Percentiles rank a stretch among this genome's conserved stretches.
phyloP scores from a whole-genome alignment of 92 coral and sea anemone species.

The Bergia sp. region DNA sequence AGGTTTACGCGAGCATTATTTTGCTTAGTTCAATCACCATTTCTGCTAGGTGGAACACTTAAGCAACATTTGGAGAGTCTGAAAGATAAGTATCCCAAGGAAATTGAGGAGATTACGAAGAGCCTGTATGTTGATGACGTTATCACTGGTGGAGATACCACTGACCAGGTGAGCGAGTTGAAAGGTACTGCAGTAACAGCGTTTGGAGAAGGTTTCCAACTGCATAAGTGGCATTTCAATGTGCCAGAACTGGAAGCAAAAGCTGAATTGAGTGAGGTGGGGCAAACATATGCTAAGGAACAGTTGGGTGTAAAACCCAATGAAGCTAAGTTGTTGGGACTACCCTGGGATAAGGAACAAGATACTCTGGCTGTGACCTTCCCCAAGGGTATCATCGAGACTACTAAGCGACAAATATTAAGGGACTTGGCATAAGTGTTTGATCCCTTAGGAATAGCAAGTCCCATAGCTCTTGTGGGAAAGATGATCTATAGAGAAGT shows the following conservation, averaged over 20 bases:
- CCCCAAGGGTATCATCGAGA: too few relatives aligned
- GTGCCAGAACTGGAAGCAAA: neutral
- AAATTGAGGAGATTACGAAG: slow-evolving; percentile 54
- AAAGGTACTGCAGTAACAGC: slow-evolving; percentile 54
- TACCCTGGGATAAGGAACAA: too few relatives aligned
- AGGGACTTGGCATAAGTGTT: neutral
- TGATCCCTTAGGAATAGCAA: too few relatives aligned
- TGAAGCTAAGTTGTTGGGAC: too few relatives aligned
- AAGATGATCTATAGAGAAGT: neutral
- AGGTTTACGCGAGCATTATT: neutral
- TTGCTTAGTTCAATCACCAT: too few relatives aligned
- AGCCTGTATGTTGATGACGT: slow-evolving; percentile 64
- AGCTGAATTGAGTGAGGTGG: too few relatives aligned
- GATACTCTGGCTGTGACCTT: too few relatives aligned
- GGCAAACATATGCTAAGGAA: too few relatives aligned
- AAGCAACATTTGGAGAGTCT: neutral
- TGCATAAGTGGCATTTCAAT: slow-evolving; percentile 62
- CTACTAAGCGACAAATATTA: too few relatives aligned
- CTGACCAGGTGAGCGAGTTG: slow-evolving; percentile 2
- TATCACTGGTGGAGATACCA: slow-evolving; percentile 52
- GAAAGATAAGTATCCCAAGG: slow-evolving; percentile 35
- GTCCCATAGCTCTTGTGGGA: too few relatives aligned
- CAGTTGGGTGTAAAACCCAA: too few relatives aligned
- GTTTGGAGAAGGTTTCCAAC: slow-evolving; percentile 55
- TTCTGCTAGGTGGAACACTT: slow-evolving; percentile 22